phyloP scores from a whole-genome alignment of 2,113 vertebrate genomes.

The Collichthys lucidus region DNA sequence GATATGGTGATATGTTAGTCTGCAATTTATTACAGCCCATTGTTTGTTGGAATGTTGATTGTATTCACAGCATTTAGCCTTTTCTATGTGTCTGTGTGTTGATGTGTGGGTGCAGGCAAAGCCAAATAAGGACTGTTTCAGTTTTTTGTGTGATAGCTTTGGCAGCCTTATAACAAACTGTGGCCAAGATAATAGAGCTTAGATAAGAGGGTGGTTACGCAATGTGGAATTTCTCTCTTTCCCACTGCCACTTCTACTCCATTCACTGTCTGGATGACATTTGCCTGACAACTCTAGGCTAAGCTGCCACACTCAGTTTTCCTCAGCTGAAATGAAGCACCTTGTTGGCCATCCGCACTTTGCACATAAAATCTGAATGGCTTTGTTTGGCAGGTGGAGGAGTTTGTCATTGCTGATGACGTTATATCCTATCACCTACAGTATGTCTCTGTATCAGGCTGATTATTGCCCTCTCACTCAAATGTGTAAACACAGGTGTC shows the following conservation, averaged over 20 bases:
- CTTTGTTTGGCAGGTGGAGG: slow-evolving; percentile 39
- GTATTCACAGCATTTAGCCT: slow-evolving; percentile 51
- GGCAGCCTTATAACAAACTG: slow-evolving; percentile 69
- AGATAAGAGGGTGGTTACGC: slow-evolving; percentile 77
- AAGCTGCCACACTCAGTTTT: slow-evolving; percentile 54
- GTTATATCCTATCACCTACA: neutral
- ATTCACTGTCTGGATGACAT: slow-evolving; percentile 64
- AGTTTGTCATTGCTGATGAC: slow-evolving; percentile 33
- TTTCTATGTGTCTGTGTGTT: slow-evolving; percentile 30
- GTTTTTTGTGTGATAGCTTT: slow-evolving; percentile 69
- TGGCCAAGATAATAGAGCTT: slow-evolving; percentile 78
- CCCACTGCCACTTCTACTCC: slow-evolving; percentile 47
- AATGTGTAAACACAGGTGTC: neutral
- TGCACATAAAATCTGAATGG: slow-evolving; percentile 34
- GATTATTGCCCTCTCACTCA: slow-evolving; percentile 1
- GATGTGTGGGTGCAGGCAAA: slow-evolving; percentile 50
- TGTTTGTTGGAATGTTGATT: slow-evolving; percentile 63
- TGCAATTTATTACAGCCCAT: slow-evolving; percentile 56
- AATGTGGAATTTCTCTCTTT: slow-evolving; percentile 73
- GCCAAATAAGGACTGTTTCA: slow-evolving; percentile 66
- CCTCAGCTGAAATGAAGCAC: slow-evolving; percentile 39
- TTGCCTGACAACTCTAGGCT: slow-evolving; percentile 64
- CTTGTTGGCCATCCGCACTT: slow-evolving; percentile 35
- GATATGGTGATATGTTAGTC: slow-evolving; percentile 57
- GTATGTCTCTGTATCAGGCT: neutral